Evolutionary conservation across 1,140 invertebrate species (phyloP), one percentile per base, ranked within the genome.

Genomic region (Platyura marginata): DNA sequence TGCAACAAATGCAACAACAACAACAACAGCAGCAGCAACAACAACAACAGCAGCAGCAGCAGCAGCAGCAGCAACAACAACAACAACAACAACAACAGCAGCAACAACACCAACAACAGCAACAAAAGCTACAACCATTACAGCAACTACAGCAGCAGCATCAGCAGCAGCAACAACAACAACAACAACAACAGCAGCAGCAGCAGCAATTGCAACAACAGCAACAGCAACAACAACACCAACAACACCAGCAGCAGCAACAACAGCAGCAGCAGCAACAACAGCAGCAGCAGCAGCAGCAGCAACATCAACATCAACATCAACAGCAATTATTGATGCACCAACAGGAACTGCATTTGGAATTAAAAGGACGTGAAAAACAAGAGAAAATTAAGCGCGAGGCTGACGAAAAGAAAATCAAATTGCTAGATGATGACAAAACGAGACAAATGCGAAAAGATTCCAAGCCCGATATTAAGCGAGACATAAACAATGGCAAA

Each of bases 241-340:
- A n/a, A n/a, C n/a, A n/a, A n/a, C n/a, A n/a, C n/a, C n/a, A n/a
- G n/a, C n/a, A n/a, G n/a, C n/a, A n/a, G n/a, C n/a, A n/a, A 19
- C 47, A 51, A 21, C 45, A 51, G 35, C 53, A 52, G 23, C 49
- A 70, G 57, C 66, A 68, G 44, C 68, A 71, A 50, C 65, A 68
- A 43, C 55, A 62, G 43, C 48, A 59, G 46, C 63, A 58, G 47
- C 51, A 61, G 44, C 63, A 68, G 46, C 60, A 65, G 40, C 62
- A 64, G 15, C 56, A 57, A 35, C 62, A 63, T 39, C 57, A 53
- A 32, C 54, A 58, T 20, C 62, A 64, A 45, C 42, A 57, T 5
- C 51, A 57, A 41, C 57, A 59, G 44, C 53, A 55, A 32, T 54
- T 59, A 40, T 51, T 57, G 43, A 37, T 52, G 10, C 42, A 48